phyloP scores from a whole-genome alignment of 2,113 vertebrate genomes.

The Pagrus major region DNA sequence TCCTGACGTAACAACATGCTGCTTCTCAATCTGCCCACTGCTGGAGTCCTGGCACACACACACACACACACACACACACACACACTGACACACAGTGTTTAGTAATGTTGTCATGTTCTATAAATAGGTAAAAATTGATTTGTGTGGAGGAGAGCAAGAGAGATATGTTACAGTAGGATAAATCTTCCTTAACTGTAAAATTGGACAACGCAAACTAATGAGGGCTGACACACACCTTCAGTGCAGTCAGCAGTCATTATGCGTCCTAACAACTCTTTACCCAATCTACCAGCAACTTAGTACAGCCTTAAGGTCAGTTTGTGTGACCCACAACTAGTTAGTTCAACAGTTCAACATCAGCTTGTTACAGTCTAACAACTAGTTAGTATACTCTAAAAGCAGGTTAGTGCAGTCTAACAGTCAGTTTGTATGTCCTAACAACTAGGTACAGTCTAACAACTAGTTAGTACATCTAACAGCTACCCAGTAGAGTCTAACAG shows the following conservation, averaged over 20 bases:
- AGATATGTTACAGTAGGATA: conserved; percentile 46
- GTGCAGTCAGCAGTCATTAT: background rate
- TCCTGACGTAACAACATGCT: conserved; percentile 78
- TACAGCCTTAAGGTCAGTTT: no score
- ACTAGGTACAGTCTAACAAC: background rate
- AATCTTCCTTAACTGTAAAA: conserved; percentile 42
- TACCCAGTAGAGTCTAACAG: background rate
- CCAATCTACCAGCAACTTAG: background rate
- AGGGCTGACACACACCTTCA: background rate
- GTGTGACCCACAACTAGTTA: no score
- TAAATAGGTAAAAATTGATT: conserved; percentile 77
- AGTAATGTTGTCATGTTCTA: conserved; percentile 67
- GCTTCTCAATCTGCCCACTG: conserved; percentile 79
- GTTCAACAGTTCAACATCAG: no score
- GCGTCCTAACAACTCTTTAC: background rate
- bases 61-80: conserved; percentile 20
- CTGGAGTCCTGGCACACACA: conserved; percentile 64
- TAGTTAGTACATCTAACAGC: background rate
- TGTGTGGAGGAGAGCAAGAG: conserved; percentile 55
- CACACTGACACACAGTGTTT: conserved; percentile 39
- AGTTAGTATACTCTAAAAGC: background rate
- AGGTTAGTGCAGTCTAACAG: background rate
- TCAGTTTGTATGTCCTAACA: background rate
- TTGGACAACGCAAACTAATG: conserved; percentile 7
- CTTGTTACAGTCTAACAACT: background rate